Conservation (phyloP, 1,140 invertebrate species). For the Asbolus verrucosus region DNA sequence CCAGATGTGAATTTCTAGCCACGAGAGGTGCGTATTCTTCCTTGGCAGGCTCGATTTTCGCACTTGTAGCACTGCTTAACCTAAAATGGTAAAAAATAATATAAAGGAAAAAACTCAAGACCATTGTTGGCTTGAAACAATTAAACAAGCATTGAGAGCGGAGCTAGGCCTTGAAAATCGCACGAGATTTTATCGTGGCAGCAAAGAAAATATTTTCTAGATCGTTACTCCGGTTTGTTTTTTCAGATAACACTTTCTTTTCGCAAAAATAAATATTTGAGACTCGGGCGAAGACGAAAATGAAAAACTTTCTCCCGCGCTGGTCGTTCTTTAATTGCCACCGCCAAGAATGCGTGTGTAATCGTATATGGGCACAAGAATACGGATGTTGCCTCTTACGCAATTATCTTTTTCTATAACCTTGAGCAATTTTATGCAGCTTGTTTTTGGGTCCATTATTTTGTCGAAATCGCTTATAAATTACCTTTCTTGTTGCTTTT, state of each 20-base stretch:
- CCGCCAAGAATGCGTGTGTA: slow-evolving; percentile 19
- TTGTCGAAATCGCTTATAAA: slow-evolving; percentile 36
- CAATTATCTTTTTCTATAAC: slow-evolving; percentile 31
- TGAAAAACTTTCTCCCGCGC: slow-evolving; percentile 32
- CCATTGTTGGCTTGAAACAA: slow-evolving; percentile 46
- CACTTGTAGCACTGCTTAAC: slow-evolving; percentile 30
- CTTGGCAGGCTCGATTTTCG: background rate
- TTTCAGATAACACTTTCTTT: slow-evolving; percentile 38
- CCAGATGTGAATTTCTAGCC: background rate
- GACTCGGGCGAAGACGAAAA: slow-evolving; percentile 7
- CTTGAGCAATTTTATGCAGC: slow-evolving; percentile 31
- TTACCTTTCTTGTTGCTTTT: slow-evolving; percentile 22
- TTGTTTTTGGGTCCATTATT: slow-evolving; percentile 17
- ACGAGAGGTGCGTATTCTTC: background rate
- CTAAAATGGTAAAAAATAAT: slow-evolving; percentile 29
- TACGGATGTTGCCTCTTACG: slow-evolving; percentile 33
- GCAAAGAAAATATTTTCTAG: slow-evolving; percentile 37
- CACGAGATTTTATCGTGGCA: slow-evolving; percentile 34
- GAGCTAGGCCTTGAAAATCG: slow-evolving; percentile 35
- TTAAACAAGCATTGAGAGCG: slow-evolving; percentile 50
- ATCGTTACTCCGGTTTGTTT: slow-evolving; percentile 27
- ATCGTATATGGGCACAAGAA: slow-evolving; percentile 20
- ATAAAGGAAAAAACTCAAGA: slow-evolving; percentile 2
- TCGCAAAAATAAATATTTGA: background rate
- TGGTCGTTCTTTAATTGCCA: slow-evolving; percentile 18